Evolutionary conservation across 2,113 vertebrate species (phyloP), one percentile per base, ranked within the genome.

Genomic region (Pseudopodoces humilis): DNA sequence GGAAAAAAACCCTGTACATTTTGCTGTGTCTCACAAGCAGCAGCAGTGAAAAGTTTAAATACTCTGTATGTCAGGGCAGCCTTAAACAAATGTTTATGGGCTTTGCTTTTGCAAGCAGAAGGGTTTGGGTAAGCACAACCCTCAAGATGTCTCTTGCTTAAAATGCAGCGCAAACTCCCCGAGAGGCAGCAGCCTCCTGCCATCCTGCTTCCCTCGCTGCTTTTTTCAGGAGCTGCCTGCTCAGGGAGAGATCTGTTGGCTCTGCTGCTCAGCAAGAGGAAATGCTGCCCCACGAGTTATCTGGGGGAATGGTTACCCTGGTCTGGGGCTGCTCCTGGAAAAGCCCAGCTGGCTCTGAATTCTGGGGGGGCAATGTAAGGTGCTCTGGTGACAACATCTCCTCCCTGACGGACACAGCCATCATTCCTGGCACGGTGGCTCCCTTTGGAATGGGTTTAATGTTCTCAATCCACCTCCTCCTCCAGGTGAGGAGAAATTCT

Each of bases 1-100:
- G 86, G 91, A 43, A 35, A 77, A 53, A 60, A 83, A 92, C 83
- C 33, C 85, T 81, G 68, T 83, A 25, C 78, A 55, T 91, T 94
- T 96, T 94, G 68, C 90, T 77, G 74, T 68, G 95, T 97, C 52
- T 69, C 95, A 91, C 90, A 88, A 78, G 41, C 72, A 52, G 81
- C 72, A 82, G 80, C 83, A 94, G 88, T 77, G 62, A 91, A 92
- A 79, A 52, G 63, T 96, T 86, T 83, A 77, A 69, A 70, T 82
- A 89, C 90, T 95, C 86, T 81, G 60, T 93, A 94, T 92, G 93
- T 92, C 92, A 92, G 96, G 92, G 93, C 85, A 86, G 94, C 92
- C 95, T 97, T 88, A 95, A 97, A 97, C 92, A 96, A 96, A 96
- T 90, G 94, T 96, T 96, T 97, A 97, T 95, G 86, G 95, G 91